Base-by-base conservation (phyloP, 2,113 vertebrate genomes). In the Odocoileus virginianus region DNA sequence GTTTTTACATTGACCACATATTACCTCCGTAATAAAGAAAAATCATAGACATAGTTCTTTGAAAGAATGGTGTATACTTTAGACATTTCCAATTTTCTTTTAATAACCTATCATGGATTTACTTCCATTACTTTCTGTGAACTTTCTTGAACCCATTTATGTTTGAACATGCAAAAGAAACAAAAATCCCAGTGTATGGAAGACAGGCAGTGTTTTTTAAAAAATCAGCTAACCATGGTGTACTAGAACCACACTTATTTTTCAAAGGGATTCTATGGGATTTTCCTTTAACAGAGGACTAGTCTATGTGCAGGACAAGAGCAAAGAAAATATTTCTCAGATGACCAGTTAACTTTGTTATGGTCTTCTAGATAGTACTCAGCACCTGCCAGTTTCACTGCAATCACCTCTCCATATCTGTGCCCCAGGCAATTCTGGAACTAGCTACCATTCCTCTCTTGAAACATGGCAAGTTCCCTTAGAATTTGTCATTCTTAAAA, bases 151-250 rank as follows among this genome's bases (percentile, higher is more conserved):
- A 57, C 6, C 43, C 94, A 74, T 61, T 96, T 87, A 67, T 95
- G 89, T 96, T 55, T 95, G 60, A 94, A 87, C 30, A 55, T 43
- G 15, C n/a, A 57, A 55, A 21, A 88, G 74, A 90, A 98, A 94
- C 21, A 15, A 43, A 95, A 96, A 60, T 43, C 52, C 10, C 27
- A 94, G 76, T 21, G 43, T 45, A 28, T 27, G 60, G 85, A 57
- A 95, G 78, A 82, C 71, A 91, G 19, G 50, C 15, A 81, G 5
- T 25, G 21, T 58, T 89, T 74, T 54, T 89, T 21, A 21, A 52
- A 95, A 96, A 89, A 82, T 61, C 36, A 89, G 58, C 21, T 89
- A 55, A 19, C 21, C 17, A 23, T 60, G 25, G 16, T 23, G 21
- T 36, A 71, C 71, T 43, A 92, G 25, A 95, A 89, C 8, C 45